Conservation (phyloP, 1,140 invertebrate species). For the Zaprionus africanus region DNA sequence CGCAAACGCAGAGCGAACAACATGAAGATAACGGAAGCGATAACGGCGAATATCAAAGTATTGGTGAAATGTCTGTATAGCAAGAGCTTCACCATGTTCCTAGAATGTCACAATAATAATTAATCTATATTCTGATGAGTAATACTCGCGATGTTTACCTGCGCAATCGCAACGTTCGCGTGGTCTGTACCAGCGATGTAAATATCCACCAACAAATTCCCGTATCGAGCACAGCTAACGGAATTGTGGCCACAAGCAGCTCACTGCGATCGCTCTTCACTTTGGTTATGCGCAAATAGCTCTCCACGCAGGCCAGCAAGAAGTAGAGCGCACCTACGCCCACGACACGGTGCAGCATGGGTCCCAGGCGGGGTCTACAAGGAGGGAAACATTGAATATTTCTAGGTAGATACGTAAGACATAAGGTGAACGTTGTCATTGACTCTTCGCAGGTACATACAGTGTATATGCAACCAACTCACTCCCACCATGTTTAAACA, state of each 20-base stretch:
- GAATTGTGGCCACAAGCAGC: slow-evolving; percentile 90
- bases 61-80: slow-evolving; percentile 97
- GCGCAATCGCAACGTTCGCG: slow-evolving; percentile 92
- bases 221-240: slow-evolving; percentile 89
- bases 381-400: background rate
- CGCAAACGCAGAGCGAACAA: slow-evolving; percentile 94
- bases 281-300: slow-evolving; percentile 90
- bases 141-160: slow-evolving; percentile 83
- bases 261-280: slow-evolving; percentile 88
- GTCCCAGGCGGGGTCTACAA: slow-evolving; percentile 92
- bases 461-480: too few species aligned
- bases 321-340: slow-evolving; percentile 93
- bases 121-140: background rate
- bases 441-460: too few species aligned
- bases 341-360: slow-evolving; percentile 93
- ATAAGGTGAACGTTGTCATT: too few species aligned
- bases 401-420: background rate
- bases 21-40: slow-evolving; percentile 96
- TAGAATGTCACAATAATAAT: slow-evolving; percentile 82
- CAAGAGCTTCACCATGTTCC: slow-evolving; percentile 94
- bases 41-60: slow-evolving; percentile 94
- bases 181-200: slow-evolving; percentile 94
- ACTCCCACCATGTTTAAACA: background rate
- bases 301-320: slow-evolving; percentile 91
- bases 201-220: slow-evolving; percentile 94